A percentile compares a stretch with the other conserved stretches of the same genome.
Evolutionary conservation across 35 echinoderm and acorn worm genomes (phyloP).

Genomic region (Holothuria glaberrima): DNA sequence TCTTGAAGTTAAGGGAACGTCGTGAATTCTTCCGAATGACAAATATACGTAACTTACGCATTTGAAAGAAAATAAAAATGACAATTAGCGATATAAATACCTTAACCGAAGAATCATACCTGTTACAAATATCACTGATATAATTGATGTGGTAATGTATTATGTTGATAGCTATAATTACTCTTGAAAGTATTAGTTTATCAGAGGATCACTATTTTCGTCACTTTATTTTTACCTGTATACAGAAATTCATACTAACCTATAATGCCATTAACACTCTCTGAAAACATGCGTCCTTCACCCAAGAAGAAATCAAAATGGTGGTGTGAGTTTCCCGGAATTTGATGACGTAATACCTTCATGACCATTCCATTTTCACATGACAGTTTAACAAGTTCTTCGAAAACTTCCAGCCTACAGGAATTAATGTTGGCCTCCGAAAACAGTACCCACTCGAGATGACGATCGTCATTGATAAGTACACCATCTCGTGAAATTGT

Average conservation of each 20-base stretch:
- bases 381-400: background rate
- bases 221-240: too few relatives aligned
- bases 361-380: background rate
- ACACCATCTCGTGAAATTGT: conserved; percentile 21
- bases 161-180: too few relatives aligned
- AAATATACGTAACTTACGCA: too few relatives aligned
- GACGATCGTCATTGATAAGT: background rate
- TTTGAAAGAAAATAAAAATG: too few relatives aligned
- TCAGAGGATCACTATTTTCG: too few relatives aligned
- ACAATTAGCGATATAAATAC: too few relatives aligned
- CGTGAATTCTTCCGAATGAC: too few relatives aligned
- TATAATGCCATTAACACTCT: conserved; percentile 5
- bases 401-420: background rate
- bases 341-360: conserved; percentile 1
- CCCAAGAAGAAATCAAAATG: conserved; percentile 11
- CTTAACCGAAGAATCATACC: too few relatives aligned
- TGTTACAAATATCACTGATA: too few relatives aligned
- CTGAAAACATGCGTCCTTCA: conserved; percentile 20
- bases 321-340: background rate
- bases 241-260: background rate
- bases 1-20: too few relatives aligned
- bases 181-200: too few relatives aligned
- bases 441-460: background rate
- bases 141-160: too few relatives aligned
- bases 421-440: background rate